Conservation (phyloP, 64 coral and sea anemone genomes). For the Platygyra sinensis region DNA sequence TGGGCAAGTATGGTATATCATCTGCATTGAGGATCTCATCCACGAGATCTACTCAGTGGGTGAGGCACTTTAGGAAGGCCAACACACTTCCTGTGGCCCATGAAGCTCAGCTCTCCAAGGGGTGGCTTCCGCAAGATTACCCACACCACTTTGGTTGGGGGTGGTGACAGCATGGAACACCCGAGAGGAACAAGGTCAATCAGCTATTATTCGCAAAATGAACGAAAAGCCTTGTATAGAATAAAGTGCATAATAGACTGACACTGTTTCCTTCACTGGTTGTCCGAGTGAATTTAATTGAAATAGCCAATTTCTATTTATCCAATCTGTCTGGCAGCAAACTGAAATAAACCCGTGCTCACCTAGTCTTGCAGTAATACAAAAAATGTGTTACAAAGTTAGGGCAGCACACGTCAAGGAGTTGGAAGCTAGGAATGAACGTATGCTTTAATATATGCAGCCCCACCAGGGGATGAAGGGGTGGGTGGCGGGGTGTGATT, state of each 20-base stretch:
- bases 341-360: no score
- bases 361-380: no score
- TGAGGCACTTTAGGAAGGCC: slow-evolving; percentile 89
- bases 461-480: no score
- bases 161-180: slow-evolving; percentile 97
- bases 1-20: slow-evolving; percentile 91
- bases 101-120: slow-evolving; percentile 91
- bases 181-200: slow-evolving; percentile 86
- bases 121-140: slow-evolving; percentile 99
- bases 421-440: no score
- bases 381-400: no score
- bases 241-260: slow-evolving; percentile 68
- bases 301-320: no score
- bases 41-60: slow-evolving; percentile 98
- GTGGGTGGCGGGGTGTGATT: no score
- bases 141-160: slow-evolving; percentile 94
- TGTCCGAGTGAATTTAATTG: neutral
- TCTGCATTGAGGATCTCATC: slow-evolving; percentile 95
- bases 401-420: no score
- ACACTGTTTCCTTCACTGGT: neutral
- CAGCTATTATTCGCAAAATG: slow-evolving; percentile 95
- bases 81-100: slow-evolving; percentile 97
- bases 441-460: no score
- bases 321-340: no score
- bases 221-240: slow-evolving; percentile 77